These are phyloP conservation scores for Cherax quadricarinatus DNA, from an alignment of 1,140 invertebrate genomes.

Conservation along the genomic window DNA sequence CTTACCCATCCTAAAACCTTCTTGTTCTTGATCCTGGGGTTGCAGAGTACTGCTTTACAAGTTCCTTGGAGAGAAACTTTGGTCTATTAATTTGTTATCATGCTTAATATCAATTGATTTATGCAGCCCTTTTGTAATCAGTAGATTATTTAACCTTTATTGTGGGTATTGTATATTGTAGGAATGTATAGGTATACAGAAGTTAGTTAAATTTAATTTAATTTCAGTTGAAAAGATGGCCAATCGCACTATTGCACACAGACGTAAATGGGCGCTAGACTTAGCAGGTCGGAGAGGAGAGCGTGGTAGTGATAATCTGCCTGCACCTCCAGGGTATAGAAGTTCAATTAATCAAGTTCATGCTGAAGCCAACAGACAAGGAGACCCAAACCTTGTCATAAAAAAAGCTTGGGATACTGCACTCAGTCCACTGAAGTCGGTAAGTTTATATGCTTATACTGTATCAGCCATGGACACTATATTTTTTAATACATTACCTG, in stretches of 20 bases:
- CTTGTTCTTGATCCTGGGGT: too few species aligned
- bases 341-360: slow-evolving; percentile 83
- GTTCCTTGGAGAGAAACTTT: too few species aligned
- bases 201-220: not conserved
- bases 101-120: too few species aligned
- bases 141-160: too few species aligned
- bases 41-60: too few species aligned
- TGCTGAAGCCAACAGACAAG: slow-evolving; percentile 85
- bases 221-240: slow-evolving; percentile 21
- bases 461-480: not conserved
- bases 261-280: slow-evolving; percentile 65
- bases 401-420: slow-evolving; percentile 99
- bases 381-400: slow-evolving; percentile 89
- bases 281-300: slow-evolving; percentile 63
- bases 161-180: too few species aligned
- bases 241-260: slow-evolving; percentile 36
- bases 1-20: too few species aligned
- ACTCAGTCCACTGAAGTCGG: slow-evolving; percentile 93
- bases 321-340: slow-evolving; percentile 90
- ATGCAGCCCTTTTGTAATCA: too few species aligned
- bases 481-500: not conserved
- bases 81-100: too few species aligned
- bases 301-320: slow-evolving; percentile 78
- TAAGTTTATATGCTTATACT: slow-evolving; percentile 64
- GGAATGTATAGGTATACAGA: too few species aligned